Evolutionary conservation across 1,140 invertebrate genomes (phyloP).

Genomic region (Araneus ventricosus): DNA sequence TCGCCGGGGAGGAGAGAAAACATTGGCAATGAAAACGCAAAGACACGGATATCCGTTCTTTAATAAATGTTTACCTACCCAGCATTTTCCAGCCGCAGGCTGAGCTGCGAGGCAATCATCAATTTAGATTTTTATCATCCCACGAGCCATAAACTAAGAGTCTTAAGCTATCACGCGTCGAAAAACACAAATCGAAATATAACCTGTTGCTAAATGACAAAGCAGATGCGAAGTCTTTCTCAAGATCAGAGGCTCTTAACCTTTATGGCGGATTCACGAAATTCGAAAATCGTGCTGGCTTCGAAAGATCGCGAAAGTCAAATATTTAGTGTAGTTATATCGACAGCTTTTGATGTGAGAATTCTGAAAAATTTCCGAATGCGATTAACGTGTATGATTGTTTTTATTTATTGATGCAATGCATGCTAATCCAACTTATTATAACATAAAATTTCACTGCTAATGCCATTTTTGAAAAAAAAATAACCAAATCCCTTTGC

Average conservation of each 20-base stretch:
- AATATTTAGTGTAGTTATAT: too few relatives aligned
- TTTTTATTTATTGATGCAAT: too few relatives aligned
- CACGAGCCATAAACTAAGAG: background rate
- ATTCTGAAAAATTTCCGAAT: too few relatives aligned
- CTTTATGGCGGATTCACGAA: too few relatives aligned
- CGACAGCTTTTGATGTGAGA: too few relatives aligned
- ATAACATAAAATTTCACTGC: too few relatives aligned
- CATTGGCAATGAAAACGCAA: background rate
- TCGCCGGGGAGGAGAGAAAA: background rate
- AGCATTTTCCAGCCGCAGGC: background rate
- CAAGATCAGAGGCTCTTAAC: background rate
- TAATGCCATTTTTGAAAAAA: too few relatives aligned
- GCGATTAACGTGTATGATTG: too few relatives aligned
- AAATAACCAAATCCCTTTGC: too few relatives aligned
- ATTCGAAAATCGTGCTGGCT: too few relatives aligned
- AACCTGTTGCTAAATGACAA: slow-evolving; percentile 10
- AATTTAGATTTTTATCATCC: background rate
- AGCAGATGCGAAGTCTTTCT: background rate
- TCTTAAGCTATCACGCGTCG: background rate
- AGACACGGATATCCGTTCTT: slow-evolving; percentile 24
- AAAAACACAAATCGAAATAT: background rate
- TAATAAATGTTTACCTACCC: slow-evolving; percentile 21
- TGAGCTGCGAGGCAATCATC: background rate
- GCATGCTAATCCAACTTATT: too few relatives aligned
- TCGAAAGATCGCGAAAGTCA: too few relatives aligned